These are phyloP conservation scores for Riptortus pedestris DNA, from an alignment of 1,140 invertebrate genomes.

Conservation along the genomic window DNA sequence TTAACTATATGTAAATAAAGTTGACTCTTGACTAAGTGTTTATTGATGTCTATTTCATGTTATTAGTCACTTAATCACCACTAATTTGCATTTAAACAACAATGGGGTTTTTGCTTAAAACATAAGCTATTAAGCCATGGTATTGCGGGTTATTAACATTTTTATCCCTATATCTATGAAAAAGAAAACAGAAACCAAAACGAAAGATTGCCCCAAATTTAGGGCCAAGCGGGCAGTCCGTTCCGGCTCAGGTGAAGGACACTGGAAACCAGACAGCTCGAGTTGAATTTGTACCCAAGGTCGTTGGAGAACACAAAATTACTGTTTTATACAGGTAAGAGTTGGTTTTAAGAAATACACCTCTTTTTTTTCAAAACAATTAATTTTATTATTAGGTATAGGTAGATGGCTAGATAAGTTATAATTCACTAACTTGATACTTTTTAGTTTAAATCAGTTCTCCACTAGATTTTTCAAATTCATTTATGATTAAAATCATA, in stretches of 20 bases:
- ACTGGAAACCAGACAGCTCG: conserved; percentile 57
- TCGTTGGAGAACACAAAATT: conserved; percentile 83
- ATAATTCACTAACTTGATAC: too few relatives aligned
- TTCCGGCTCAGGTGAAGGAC: conserved; percentile 76
- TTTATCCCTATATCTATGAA: conserved; percentile 3
- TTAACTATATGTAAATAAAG: too few relatives aligned
- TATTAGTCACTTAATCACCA: background rate
- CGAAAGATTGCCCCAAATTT: conserved; percentile 28
- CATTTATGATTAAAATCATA: too few relatives aligned
- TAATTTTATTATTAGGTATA: too few relatives aligned
- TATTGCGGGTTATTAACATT: conserved; percentile 19
- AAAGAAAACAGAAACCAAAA: conserved; percentile 13
- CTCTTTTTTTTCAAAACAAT: too few relatives aligned
- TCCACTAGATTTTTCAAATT: too few relatives aligned
- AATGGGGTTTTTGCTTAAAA: background rate
- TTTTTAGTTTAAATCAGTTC: too few relatives aligned
- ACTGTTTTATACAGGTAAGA: conserved; percentile 66
- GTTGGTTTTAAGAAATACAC: too few relatives aligned
- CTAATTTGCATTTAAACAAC: conserved; percentile 3
- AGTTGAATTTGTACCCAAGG: conserved; percentile 74
- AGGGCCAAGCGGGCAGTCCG: conserved; percentile 77
- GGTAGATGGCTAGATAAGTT: too few relatives aligned
- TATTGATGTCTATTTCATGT: too few relatives aligned
- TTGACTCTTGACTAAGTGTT: too few relatives aligned
- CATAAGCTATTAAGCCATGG: conserved; percentile 18